Evolutionary conservation across 1,140 invertebrate species (phyloP), one percentile per base, ranked within the genome.

Genomic region (Drosophila ercepeae): DNA sequence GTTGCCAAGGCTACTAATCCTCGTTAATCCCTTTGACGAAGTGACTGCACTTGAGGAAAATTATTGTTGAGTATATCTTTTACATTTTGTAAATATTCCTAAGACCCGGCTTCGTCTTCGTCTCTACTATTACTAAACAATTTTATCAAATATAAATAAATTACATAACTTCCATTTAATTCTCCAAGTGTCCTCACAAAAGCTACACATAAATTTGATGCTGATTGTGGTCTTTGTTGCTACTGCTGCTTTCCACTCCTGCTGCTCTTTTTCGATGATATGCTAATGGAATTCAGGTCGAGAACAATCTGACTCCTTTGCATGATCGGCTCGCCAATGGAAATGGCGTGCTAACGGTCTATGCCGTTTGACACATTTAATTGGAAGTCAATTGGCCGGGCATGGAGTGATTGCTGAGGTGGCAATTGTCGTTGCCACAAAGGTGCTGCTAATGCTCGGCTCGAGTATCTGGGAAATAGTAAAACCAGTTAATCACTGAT

Each of bases 211-310:
- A 84, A 84, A 84, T 81, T 86, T 64, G 73, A 44, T 51, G 44
- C 50, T 32, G 45, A 60, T 72, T 68, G 61, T 59, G 14, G 61
- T 68, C 69, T 65, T 67, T 58, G 42, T 27, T 50, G 25, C 6
- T 53, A 53, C 41, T 55, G 59, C 34, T 73, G 34, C 36, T 23
- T 64, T 32, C 2, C 11, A 3, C 29, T 32, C 11, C 45, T 51
- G 53, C 57, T 52, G 54, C 46, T 54, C 65, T 23, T 23, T 21
- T 39, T 8, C 25, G 49, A 54, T 69, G 58, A 82, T 88, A 88
- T 88, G 82, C 77, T 88, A 88, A 88, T 88, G 74, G 65, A 75
- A 88, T 88, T 75, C 83, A 78, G 39, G 50, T 59, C 69, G 27
- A 61, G 49, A 52, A 64, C 34, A 29, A 54, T 32, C 16, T 19